These are phyloP conservation scores for Hirtodrosophila duncani DNA, from an alignment of 2,888 invertebrate genomes.

Conservation along the genomic window DNA sequence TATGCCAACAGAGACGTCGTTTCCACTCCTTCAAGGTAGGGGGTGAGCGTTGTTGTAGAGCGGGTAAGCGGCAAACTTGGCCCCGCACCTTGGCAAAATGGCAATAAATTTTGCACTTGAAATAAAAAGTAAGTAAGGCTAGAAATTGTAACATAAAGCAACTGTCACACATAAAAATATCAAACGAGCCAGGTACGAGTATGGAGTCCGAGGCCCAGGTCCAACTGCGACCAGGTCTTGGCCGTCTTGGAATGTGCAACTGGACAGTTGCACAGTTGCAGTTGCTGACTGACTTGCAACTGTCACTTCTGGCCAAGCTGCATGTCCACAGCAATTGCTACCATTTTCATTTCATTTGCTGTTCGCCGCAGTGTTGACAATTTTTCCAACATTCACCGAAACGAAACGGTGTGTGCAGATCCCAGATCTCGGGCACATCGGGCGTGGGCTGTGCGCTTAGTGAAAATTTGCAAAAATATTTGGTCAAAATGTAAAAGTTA, in stretches of 20 bases:
- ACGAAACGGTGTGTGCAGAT: conserved; percentile 48
- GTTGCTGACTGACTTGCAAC: conserved; percentile 64
- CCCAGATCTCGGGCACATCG: too few species aligned
- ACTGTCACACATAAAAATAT: conserved; percentile 67
- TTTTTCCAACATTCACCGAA: conserved; percentile 56
- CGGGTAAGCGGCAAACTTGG: conserved; percentile 34
- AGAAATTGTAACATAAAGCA: conserved; percentile 68
- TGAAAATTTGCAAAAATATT: conserved; percentile 73
- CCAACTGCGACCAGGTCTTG: not conserved
- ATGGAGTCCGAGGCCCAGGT: not conserved
- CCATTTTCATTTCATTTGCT: conserved; percentile 70
- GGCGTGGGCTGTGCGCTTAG: conserved; percentile 64
- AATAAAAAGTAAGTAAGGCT: conserved; percentile 65
- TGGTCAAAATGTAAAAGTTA: conserved; percentile 74
- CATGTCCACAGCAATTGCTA: conserved; percentile 68
- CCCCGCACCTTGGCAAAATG: conserved; percentile 60
- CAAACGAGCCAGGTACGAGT: conserved; percentile 31
- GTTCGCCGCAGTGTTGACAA: conserved; percentile 57
- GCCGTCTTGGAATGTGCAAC: conserved; percentile 22
- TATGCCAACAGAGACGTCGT: too few species aligned
- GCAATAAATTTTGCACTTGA: conserved; percentile 72
- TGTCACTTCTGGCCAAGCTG: conserved; percentile 67
- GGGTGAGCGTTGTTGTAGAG: too few species aligned
- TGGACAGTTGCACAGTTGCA: conserved; percentile 3
- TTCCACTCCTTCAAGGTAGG: too few species aligned